phyloP scores from a whole-genome alignment of 1,140 invertebrate genomes.

The Helicoverpa armigera region DNA sequence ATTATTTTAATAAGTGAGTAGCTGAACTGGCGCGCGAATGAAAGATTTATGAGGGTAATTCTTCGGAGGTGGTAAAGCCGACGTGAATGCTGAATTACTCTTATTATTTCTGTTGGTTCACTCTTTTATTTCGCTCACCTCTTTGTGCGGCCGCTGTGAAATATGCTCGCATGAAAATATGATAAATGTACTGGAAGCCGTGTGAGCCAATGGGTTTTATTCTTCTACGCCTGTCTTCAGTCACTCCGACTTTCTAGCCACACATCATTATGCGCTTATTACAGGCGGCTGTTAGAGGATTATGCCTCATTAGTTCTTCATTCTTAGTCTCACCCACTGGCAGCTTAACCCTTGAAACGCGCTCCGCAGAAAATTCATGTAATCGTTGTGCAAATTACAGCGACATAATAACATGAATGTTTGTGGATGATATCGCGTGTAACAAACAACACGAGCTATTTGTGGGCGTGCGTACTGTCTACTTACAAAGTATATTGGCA shows the following conservation, averaged over 20 bases:
- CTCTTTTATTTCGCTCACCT: slow-evolving; percentile 34
- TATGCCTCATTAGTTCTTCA: slow-evolving; percentile 33
- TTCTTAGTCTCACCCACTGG: slow-evolving; percentile 16
- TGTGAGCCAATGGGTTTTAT: slow-evolving; percentile 14
- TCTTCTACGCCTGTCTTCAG: neutral
- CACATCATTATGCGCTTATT: slow-evolving; percentile 21
- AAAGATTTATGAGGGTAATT: slow-evolving; percentile 61
- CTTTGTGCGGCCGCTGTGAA: slow-evolving; percentile 38
- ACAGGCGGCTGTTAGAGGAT: slow-evolving; percentile 26
- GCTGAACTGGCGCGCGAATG: slow-evolving; percentile 51
- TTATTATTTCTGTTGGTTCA: slow-evolving; percentile 46
- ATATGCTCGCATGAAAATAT: slow-evolving; percentile 34
- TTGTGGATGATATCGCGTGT: slow-evolving; percentile 16
- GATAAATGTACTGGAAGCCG: slow-evolving; percentile 36
- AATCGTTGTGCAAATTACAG: slow-evolving; percentile 10
- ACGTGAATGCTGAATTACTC: slow-evolving; percentile 44
- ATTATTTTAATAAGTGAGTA: slow-evolving; percentile 42
- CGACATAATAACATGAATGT: slow-evolving; percentile 21
- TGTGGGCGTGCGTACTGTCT: slow-evolving; percentile 25
- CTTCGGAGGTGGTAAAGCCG: slow-evolving; percentile 45
- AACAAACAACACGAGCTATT: slow-evolving; percentile 32
- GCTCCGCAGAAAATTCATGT: slow-evolving; percentile 12
- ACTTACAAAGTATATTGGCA: slow-evolving; percentile 37
- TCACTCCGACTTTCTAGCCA: slow-evolving; percentile 8
- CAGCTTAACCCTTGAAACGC: slow-evolving; percentile 18